A percentile compares a stretch with the other conserved stretches of the same genome.
Evolutionary conservation across 2,888 invertebrate species (phyloP).

Genomic region (Dryobotodes eremita): DNA sequence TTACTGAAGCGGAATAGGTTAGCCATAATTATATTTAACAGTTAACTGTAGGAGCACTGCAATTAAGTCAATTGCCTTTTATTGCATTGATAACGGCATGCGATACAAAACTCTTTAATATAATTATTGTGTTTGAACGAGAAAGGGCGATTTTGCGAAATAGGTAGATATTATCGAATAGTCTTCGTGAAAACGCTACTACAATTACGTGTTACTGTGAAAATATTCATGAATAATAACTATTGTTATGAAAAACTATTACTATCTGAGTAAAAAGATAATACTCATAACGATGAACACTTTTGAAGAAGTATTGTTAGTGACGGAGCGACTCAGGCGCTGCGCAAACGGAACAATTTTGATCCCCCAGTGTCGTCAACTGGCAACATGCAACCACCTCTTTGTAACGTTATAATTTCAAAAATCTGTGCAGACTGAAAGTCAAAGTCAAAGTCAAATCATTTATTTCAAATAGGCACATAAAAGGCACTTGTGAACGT

Average conservation of each 20-base stretch:
- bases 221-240: not conserved
- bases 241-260: not conserved
- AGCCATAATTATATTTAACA: slow-evolving; percentile 65
- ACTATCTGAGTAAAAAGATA: not conserved
- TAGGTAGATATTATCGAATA: slow-evolving; percentile 7
- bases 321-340: too few relatives aligned
- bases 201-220: slow-evolving; percentile 17
- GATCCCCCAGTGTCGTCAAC: not conserved
- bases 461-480: too few relatives aligned
- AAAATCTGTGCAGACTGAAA: too few relatives aligned
- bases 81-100: slow-evolving; percentile 69
- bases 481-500: too few relatives aligned
- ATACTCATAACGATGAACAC: not conserved
- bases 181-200: slow-evolving; percentile 11
- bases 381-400: not conserved
- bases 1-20: slow-evolving; percentile 49
- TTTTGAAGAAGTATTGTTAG: not conserved
- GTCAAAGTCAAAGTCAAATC: too few relatives aligned
- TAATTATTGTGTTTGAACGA: slow-evolving; percentile 61
- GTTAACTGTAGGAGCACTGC: slow-evolving; percentile 58
- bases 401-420: too few relatives aligned
- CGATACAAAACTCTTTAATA: slow-evolving; percentile 63
- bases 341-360: not conserved
- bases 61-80: slow-evolving; percentile 69
- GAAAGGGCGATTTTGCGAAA: slow-evolving; percentile 42